Evolutionary conservation across 1,140 invertebrate species (phyloP).

Genomic region (Sinella curviseta): DNA sequence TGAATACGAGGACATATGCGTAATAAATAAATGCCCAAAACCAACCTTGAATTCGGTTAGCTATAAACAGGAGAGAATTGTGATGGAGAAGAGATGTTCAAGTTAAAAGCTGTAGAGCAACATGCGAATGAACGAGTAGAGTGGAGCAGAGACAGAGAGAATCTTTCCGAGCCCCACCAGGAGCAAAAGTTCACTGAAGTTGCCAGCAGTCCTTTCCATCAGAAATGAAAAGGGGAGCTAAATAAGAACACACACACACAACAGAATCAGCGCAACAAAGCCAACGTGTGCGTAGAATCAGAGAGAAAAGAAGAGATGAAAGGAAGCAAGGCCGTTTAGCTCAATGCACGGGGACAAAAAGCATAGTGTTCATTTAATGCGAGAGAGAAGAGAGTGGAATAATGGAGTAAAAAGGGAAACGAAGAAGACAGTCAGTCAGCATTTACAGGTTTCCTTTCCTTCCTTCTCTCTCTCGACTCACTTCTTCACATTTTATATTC

Average conservation of each 20-base stretch:
- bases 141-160: not conserved
- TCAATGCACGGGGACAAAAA: not conserved
- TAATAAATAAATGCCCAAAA: conserved; percentile 9
- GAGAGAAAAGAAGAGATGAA: not conserved
- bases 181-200: not conserved
- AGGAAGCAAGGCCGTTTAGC: not conserved
- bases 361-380: not conserved
- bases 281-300: not conserved
- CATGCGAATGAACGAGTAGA: not conserved
- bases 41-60: not conserved
- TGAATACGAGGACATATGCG: not conserved
- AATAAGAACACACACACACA: too few species aligned
- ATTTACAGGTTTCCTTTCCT: not conserved
- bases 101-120: conserved; percentile 5
- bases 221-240: not conserved
- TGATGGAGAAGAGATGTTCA: not conserved
- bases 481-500: not conserved
- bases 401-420: not conserved
- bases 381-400: not conserved
- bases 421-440: too few species aligned
- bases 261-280: not conserved
- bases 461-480: not conserved
- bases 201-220: not conserved
- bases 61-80: not conserved
- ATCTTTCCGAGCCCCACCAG: not conserved